Base-by-base conservation (phyloP, 92 coral and sea anemone species). In the Zoanthus sansibaricus region DNA sequence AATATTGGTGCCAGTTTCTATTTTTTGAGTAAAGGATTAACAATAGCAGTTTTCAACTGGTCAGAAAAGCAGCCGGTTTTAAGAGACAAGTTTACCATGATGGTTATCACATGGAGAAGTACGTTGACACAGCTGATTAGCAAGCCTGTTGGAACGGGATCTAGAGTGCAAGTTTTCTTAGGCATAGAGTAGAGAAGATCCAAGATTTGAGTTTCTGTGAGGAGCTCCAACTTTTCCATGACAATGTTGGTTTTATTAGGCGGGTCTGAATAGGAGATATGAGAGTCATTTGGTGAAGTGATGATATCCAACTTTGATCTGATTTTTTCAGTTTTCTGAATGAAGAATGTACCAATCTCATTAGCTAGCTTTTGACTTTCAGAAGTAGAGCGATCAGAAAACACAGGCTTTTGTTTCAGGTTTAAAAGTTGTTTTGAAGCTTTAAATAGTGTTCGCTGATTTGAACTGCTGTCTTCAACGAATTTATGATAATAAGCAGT, bases 151-250 rank as follows among this genome's bases (percentile, higher is more conserved):
- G 70, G 25, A 62, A 62, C 20, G 18, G 70, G 70, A 14, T 62
- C 18, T 21, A 13, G 70, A 62, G 3, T 0, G 70, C 70, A 62
- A 6, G 70, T 37, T 76, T 76, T 45, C 82, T 76, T 76, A 37
- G 82, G 59, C 25, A 37, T 76, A 61, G 82, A 76, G 48, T 76
- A 46, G 45, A 76, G 46, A 56, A 76, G 82, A 56, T 80, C 67
- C 21, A 72, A 72, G 33, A 80, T 80, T 72, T 80, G 86, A 6
- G 25, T 80, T 58, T 80, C 86, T 13, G 32, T 80, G 25, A 80
- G 72, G 72, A 42, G 86, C 64, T 80, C 86, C 4, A 80, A 80
- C 4, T 80, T 80, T 30, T 72, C 33, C 86, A 80, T 48, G 37
- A 37, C 3, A 16, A 25, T 25, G 25, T 25, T 25, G 25, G 25